Evolutionary conservation across 2,113 vertebrate species (phyloP), one percentile per base, ranked within the genome.

Genomic region (Nicator chloris): DNA sequence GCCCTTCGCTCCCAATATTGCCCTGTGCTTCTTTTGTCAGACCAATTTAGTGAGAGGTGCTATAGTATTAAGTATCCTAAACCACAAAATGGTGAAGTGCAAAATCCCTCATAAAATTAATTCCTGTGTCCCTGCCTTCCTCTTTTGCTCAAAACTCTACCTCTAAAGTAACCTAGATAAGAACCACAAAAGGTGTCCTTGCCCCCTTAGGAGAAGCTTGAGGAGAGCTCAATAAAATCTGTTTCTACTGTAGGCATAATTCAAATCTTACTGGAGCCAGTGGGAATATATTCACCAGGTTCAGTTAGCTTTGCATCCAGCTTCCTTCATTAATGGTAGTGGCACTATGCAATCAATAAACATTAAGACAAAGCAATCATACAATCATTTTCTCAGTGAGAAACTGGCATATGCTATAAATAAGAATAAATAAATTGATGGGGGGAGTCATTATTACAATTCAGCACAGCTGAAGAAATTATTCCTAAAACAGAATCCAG

Each of bases 311-410:
- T 35, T 88, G 57, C 40, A 80, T 77, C 45, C 49, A 82, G 65
- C 26, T 86, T 86, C 40, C 44, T 57, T 94, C 90, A 77, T 83
- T 90, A 95, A 76, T 24, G 49, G 28, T 33, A 73, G 70, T 13
- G 27, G 59, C 63, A 59, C 53, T 47, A 28, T 11, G 22, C 42
- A 79, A 79, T 93, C 93, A 84, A 89, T 79, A 93, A 91, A 64
- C 53, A 49, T 89, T 86, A 87, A 76, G 65, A 72, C 31, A 72
- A 91, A 72, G 56, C 26, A 72, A 89, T 91, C 75, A 76, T 82
- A 87, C 57, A 82, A 90, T 79, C 49, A 84, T 95, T 95, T 95
- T 84, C 70, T 82, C 66, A 45, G 69, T 75, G 49, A 83, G 73
- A 92, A 94, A 92, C 4, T 76, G 73, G n/a, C 60, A 49, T 33